Evolutionary conservation across 2,797 vertebrate species (phyloP).

Genomic region (Phoeniculus purpureus): DNA sequence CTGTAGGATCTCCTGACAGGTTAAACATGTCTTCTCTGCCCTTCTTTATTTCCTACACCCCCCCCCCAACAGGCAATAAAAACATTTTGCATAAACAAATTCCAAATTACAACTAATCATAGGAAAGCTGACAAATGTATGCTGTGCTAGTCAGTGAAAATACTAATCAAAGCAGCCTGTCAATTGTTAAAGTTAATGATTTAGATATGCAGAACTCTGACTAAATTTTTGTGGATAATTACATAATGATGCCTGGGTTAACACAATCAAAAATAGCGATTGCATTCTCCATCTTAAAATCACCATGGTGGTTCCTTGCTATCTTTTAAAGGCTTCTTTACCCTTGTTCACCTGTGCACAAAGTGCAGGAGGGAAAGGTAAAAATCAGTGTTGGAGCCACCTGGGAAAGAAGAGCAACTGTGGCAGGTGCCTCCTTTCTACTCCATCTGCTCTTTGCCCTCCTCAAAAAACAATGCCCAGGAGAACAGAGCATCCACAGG

Average conservation of each 20-base stretch:
- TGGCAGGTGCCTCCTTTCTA: background rate
- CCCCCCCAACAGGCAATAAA: conserved; percentile 71
- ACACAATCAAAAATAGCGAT: conserved; percentile 80
- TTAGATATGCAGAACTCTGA: conserved; percentile 80
- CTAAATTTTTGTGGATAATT: conserved; percentile 83
- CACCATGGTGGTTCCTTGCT: background rate
- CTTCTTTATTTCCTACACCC: background rate
- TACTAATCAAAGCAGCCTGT: conserved; percentile 83
- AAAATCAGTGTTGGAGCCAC: background rate
- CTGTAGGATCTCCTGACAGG: conserved; percentile 20
- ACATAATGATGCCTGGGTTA: conserved; percentile 81
- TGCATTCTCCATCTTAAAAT: conserved; percentile 66
- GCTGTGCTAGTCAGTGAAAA: conserved; percentile 77
- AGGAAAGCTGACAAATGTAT: conserved; percentile 80
- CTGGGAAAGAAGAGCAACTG: background rate
- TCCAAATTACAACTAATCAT: conserved; percentile 80
- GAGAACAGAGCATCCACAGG: background rate
- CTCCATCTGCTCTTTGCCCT: background rate
- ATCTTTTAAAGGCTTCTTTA: conserved; percentile 21
- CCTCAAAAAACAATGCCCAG: background rate
- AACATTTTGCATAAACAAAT: conserved; percentile 82
- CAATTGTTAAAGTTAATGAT: conserved; percentile 85
- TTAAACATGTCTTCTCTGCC: conserved; percentile 45
- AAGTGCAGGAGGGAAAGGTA: background rate
- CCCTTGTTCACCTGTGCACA: background rate